Base-by-base conservation (phyloP, 1,140 invertebrate species). In the Eumeta japonica region DNA sequence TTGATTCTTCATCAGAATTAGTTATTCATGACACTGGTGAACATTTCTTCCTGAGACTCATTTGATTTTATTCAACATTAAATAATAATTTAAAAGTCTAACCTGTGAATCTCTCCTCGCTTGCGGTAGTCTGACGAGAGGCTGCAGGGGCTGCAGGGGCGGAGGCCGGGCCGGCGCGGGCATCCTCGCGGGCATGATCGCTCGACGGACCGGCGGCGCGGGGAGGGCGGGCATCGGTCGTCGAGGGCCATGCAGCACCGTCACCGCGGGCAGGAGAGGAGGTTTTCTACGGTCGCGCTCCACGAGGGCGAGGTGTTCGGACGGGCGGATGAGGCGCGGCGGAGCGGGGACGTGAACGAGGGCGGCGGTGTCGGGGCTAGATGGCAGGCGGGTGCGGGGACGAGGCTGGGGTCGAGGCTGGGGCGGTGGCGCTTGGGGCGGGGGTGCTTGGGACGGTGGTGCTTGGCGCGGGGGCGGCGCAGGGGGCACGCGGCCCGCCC, bases 61-160 rank as follows among this genome's bases (percentile, higher is more conserved):
- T n/a, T n/a, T n/a, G n/a, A n/a, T n/a, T n/a, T n/a, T n/a, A n/a
- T n/a, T n/a, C n/a, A n/a, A n/a, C n/a, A n/a, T n/a, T n/a, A 24
- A 24, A 24, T 24, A 24, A 24, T 7, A 7, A 24, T 7, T 24
- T 7, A 5, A 24, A 24, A 24, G 5, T 24, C 58, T 42, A 47
- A 72, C 67, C 67, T 72, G 65, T 55, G 58, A 37, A 45, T 65
- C 65, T 67, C 60, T 63, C 38, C 55, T 59, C 10, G 58, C 60
- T 35, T 58, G 63, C 32, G 57, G 62, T 37, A 60, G 14, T 50
- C 62, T 54, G 51, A 58, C 53, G 12, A 59, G 50, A 10, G 59
- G 55, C 34, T 54, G 56, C n/a, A n/a, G n/a, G n/a, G n/a, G n/a
- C n/a, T n/a, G n/a, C n/a, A n/a, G n/a, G n/a, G n/a, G n/a, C n/a